phyloP scores from a whole-genome alignment of 1,140 invertebrate genomes.

The Cherax quadricarinatus region DNA sequence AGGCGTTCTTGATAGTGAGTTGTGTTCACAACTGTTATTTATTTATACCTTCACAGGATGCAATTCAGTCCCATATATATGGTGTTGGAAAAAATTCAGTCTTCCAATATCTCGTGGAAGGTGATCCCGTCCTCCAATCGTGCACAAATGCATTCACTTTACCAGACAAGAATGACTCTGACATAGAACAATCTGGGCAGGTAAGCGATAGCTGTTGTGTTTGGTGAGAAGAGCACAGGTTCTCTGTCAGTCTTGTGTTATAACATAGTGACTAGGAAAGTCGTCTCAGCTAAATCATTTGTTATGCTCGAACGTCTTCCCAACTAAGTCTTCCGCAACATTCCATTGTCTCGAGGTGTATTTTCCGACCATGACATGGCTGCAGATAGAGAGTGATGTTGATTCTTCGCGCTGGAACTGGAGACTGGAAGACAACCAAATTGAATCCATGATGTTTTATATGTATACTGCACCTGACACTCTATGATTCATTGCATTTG shows the following conservation, averaged over 20 bases:
- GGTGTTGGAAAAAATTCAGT: slow-evolving; percentile 28
- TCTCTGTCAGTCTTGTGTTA: slow-evolving; percentile 14
- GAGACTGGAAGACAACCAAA: not conserved
- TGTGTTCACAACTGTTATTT: slow-evolving; percentile 38
- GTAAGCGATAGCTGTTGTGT: not conserved
- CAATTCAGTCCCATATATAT: slow-evolving; percentile 16
- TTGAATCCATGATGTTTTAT: not conserved
- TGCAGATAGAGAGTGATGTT: not conserved
- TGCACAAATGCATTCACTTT: slow-evolving; percentile 16
- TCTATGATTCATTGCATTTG: slow-evolving; percentile 22
- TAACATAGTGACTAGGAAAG: slow-evolving; percentile 15
- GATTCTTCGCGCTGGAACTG: not conserved
- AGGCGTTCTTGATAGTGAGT: not conserved
- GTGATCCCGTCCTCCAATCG: not conserved
- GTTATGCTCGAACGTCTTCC: slow-evolving; percentile 34
- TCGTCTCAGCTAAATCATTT: not conserved
- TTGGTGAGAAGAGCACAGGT: slow-evolving; percentile 12
- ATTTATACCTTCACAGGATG: slow-evolving; percentile 30
- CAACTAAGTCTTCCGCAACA: slow-evolving; percentile 7
- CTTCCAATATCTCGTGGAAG: slow-evolving; percentile 27
- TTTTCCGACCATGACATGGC: slow-evolving; percentile 18
- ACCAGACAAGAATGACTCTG: not conserved
- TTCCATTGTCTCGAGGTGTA: slow-evolving; percentile 22
- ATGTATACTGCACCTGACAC: not conserved
- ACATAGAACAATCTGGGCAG: slow-evolving; percentile 9